Evolutionary conservation across 2,888 invertebrate genomes (phyloP), one percentile per base, ranked within the genome.

Genomic region (Leptothorax acervorum): DNA sequence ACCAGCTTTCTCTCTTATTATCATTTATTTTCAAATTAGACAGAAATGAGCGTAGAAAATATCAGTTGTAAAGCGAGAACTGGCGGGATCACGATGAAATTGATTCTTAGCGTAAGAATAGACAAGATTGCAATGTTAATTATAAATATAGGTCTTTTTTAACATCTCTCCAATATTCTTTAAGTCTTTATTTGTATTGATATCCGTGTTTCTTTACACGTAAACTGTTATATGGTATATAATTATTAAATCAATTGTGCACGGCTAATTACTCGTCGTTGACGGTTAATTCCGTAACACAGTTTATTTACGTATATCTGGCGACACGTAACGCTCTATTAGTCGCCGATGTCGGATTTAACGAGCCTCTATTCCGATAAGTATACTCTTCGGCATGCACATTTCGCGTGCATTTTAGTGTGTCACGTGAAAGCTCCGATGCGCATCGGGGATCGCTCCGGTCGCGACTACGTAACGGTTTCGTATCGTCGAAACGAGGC

Each of bases 381-480:
- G 23, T 23, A 23, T 23, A 39, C 39, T n/a, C 15, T 8, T 12
- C n/a, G 39, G 53, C 63, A 63, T 31, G 85, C 85, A 84, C 85
- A 70, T 88, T 78, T 87, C 86, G 79, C 66, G 28, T 28, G 42
- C 66, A 62, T 82, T 90, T 89, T 90, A 90, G 89, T 88, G 76
- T 90, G 90, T 86, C 90, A 88, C 86, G 90, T 90, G 90, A 90
- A 90, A 90, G 90, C 87, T 82, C 53, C 82, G 78, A 51, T 70
- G 88, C 65, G 87, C 63, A 82, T 83, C 81, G 86, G 84, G 82
- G 87, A 73, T 55, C 57, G 55, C 66, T 68, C 68, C 85, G 70
- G 45, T 35, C 75, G 75, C 62, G 39, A 78, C 62, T 66, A 66
- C 62, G 51, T 74, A 82, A 84, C 89, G 90, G 86, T 90, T 88